Base-by-base conservation (phyloP, 1,140 invertebrate species). In the Coenobita brevimanus region DNA sequence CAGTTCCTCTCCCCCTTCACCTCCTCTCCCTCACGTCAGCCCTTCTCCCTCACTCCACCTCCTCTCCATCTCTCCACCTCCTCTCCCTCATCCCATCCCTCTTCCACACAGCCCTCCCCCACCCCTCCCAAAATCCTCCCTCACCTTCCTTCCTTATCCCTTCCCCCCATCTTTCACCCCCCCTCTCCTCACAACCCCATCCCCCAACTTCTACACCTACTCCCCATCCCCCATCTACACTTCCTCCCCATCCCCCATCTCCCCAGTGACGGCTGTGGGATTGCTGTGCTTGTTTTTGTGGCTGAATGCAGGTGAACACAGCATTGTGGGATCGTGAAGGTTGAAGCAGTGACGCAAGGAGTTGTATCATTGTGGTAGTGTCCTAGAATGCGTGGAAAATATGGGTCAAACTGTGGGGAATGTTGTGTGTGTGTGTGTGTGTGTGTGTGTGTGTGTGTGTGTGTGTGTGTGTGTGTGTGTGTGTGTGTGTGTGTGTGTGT, bases 401-500 rank as follows among this genome's bases (percentile, higher is more conserved):
- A 69, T 73, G 38, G 38, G 60, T 67, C 27, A 69, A 38, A 43
- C n/a, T 69, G 60, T 82, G 60, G n/a, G n/a, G n/a, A n/a, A n/a
- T n/a, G n/a, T n/a, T n/a, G n/a, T n/a, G n/a, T n/a, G n/a, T n/a
- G n/a, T 82, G 62, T 83, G 62, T 83, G 62, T 83, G 62, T 83
- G 62, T 82, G 38, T 82, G n/a, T 83, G 62, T 83, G 38, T 71
- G 33, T 71, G 38, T 71, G 30, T 71, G n/a, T 71, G 30, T 41
- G 30, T 46, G 62, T 71, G 3, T 71, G 1, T 71, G 38, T 43
- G 33, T 71, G 79, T 81, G 43, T 81, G 79, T 81, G 79, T 81
- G 13, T 62, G 79, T 62, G 43, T 57, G 38, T 1, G n/a, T 64
- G 78, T 0, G 13, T 75, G 27, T 33, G 0, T 75, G 38, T 33